Base-by-base conservation (phyloP, 2,888 invertebrate species). In the Apocheima hispidaria region DNA sequence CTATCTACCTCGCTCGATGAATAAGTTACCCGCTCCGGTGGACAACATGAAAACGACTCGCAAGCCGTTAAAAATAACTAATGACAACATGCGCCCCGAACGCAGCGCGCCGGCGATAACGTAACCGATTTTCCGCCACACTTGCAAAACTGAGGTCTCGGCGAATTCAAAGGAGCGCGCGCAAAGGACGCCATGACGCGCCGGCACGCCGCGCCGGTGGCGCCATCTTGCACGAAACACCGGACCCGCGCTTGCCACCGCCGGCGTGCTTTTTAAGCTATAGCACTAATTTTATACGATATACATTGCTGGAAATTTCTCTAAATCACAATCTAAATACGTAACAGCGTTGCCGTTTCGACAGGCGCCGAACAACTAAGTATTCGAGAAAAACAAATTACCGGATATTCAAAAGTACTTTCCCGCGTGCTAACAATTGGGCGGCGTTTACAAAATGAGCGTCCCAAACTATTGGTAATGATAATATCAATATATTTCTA, bases 161-260 rank as follows among this genome's bases (percentile, higher is more conserved):
- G 78, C 30, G 26, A 83, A 83, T 91, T 90, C 84, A 83, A 90
- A 84, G 75, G 81, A 86, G 85, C 91, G 91, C 91, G 90, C 87
- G 85, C 81, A 35, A 79, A 84, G 79, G 79, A 86, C 87, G 79
- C 86, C 75, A 65, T 57, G 75, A 72, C 81, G 84, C 84, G 84
- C 90, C 88, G 88, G 88, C 86, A 90, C 90, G 91, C 91, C 85
- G 90, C 91, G 90, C 88, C 87, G 64, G 69, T 82, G 85, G 86
- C 92, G 92, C 92, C 90, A 92, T 91, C 91, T 92, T 92, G 86
- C 73, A 77, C 72, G 73, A 80, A 83, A 84, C 83, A 78, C 77
- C 75, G 74, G 65, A n/a, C 76, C 78, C 82, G 76, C 79, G 73
- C 66, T 69, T 77, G 75, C 77, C 72, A 75, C 79, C 69, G 77